A percentile compares a stretch with the other conserved stretches of the same genome.
These are phyloP conservation scores for Rhyzopertha dominica DNA, from an alignment of 1,140 invertebrate species.

Conservation along the genomic window DNA sequence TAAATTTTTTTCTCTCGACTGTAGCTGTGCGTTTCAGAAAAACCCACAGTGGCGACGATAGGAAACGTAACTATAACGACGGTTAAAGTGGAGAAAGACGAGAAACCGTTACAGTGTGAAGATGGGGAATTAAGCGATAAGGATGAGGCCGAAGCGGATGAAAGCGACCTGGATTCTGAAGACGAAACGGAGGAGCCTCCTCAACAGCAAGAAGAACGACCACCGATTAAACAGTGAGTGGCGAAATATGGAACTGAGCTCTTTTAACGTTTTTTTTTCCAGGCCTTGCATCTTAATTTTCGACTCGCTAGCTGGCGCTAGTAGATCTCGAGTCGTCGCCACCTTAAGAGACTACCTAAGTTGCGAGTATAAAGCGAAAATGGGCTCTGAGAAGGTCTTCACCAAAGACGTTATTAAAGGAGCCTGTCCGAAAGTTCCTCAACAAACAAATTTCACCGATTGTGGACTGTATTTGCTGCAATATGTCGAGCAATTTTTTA, in stretches of 20 bases:
- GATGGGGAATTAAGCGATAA: constrained; percentile 69
- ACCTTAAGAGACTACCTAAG: constrained; percentile 85
- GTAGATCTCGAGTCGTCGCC: constrained; percentile 73
- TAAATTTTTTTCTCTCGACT: constrained; percentile 22
- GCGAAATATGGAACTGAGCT: not conserved
- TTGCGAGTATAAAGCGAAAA: constrained; percentile 83
- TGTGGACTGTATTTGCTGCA: constrained; percentile 94
- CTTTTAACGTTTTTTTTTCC: constrained; percentile 37
- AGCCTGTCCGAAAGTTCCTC: constrained; percentile 81
- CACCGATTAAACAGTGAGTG: constrained; percentile 56
- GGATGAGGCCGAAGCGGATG: constrained; percentile 78
- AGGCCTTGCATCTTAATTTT: constrained; percentile 91
- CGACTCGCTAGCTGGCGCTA: constrained; percentile 82
- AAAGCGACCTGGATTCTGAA: constrained; percentile 55
- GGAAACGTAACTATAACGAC: constrained; percentile 26
- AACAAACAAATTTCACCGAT: constrained; percentile 95
- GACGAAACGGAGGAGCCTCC: constrained; percentile 53
- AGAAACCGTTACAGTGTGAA: constrained; percentile 56
- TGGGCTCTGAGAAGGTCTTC: constrained; percentile 58
- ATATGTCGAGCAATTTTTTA: constrained; percentile 94
- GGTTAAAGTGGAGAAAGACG: constrained; percentile 47
- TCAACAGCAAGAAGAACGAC: constrained; percentile 40
- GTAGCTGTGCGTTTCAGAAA: no score
- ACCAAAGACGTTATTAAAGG: constrained; percentile 79
- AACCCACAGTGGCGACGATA: constrained; percentile 26